Conservation (phyloP, 2,888 invertebrate species). For the Rhamnusium bicolor region DNA sequence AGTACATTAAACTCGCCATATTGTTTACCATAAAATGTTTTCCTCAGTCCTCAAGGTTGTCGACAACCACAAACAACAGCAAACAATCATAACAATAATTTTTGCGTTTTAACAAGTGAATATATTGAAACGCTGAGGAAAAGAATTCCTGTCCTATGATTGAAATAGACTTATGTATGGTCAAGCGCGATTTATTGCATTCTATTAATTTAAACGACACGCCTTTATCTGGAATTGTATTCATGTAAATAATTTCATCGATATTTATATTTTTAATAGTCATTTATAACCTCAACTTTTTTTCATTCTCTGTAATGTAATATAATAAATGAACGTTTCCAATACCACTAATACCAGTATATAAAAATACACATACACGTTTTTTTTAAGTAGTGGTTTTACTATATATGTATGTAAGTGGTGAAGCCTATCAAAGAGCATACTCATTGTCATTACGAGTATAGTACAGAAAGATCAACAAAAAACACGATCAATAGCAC, state of each 20-base stretch:
- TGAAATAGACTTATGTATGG: background rate
- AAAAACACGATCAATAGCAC: too few species aligned
- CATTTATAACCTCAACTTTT: background rate
- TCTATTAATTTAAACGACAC: constrained; percentile 6
- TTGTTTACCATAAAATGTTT: constrained; percentile 52
- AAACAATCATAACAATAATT: constrained; percentile 34
- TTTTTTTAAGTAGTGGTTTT: too few species aligned
- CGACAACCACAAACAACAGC: constrained; percentile 39
- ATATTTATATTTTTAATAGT: background rate
- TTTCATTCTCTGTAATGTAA: too few species aligned
- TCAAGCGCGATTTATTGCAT: constrained; percentile 17
- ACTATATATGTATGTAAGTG: too few species aligned
- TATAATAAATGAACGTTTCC: too few species aligned
- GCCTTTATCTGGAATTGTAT: background rate
- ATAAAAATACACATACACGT: too few species aligned
- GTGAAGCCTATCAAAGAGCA: too few species aligned
- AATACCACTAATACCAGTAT: too few species aligned
- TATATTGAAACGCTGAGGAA: background rate
- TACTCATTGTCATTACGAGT: too few species aligned
- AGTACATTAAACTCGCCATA: constrained; percentile 52
- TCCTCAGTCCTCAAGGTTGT: constrained; percentile 50
- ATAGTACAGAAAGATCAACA: too few species aligned
- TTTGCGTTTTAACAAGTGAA: constrained; percentile 11
- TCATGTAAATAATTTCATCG: background rate
- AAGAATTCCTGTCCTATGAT: background rate